These are phyloP conservation scores for Semotilus atromaculatus DNA, from an alignment of 2,797 vertebrate genomes.

Conservation along the genomic window DNA sequence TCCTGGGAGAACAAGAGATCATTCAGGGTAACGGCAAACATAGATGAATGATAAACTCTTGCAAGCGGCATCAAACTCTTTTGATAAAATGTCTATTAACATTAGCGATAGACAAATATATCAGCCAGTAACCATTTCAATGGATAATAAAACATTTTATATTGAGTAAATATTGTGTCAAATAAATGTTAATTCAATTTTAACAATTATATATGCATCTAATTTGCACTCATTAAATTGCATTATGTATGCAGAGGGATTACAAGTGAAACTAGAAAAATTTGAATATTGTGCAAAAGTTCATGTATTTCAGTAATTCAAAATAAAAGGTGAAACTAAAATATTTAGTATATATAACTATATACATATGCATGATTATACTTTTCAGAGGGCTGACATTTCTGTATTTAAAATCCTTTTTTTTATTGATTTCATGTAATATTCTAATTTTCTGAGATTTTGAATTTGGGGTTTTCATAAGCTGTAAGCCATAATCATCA, in stretches of 20 bases:
- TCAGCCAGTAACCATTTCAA: neutral
- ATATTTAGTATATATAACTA: no score
- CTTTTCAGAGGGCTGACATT: no score
- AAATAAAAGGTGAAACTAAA: no score
- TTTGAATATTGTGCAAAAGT: no score
- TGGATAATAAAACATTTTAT: neutral
- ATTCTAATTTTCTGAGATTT: no score
- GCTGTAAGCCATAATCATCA: no score
- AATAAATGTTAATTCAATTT: neutral
- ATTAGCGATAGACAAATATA: neutral
- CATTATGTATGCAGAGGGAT: neutral
- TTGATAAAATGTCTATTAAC: neutral
- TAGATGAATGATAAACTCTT: neutral
- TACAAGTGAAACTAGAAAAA: no score
- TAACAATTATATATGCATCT: neutral
- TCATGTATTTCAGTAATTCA: no score
- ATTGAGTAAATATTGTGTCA: neutral
- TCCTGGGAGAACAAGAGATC: conserved; percentile 67
- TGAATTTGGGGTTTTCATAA: no score
- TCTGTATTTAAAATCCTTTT: no score
- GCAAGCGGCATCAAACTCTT: neutral
- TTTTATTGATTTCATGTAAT: no score
- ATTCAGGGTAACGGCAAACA: neutral
- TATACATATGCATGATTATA: no score
- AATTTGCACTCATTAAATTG: neutral